phyloP scores from a whole-genome alignment of 2,888 invertebrate genomes.

The Gymnosoma rotundatum region DNA sequence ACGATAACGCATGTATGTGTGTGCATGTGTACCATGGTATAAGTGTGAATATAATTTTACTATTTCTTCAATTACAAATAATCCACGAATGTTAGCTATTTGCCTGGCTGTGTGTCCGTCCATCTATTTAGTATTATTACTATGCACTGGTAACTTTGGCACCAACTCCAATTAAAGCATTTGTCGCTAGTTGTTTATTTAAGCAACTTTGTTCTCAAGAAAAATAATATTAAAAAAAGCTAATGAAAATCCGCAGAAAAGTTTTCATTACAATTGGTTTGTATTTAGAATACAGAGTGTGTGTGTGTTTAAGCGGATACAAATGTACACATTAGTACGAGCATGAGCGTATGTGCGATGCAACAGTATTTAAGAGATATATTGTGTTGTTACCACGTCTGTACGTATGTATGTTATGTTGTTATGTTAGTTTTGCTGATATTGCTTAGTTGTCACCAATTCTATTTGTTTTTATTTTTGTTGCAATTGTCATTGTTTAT shows the following conservation, averaged over 20 bases:
- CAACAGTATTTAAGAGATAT: constrained; percentile 34
- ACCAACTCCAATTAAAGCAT: constrained; percentile 74
- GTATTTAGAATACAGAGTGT: not conserved
- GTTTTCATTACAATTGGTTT: constrained; percentile 39
- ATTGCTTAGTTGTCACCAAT: constrained; percentile 35
- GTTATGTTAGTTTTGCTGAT: constrained; percentile 38
- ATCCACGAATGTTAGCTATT: constrained; percentile 41
- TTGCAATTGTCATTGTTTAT: constrained; percentile 63
- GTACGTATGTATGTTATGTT: constrained; percentile 34
- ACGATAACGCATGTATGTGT: no score
- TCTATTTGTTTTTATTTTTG: constrained; percentile 28
- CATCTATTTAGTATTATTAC: not conserved
- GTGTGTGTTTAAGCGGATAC: constrained; percentile 10
- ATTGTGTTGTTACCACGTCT: constrained; percentile 13
- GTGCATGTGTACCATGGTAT: not conserved
- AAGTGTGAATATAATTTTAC: constrained; percentile 61
- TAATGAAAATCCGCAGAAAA: constrained; percentile 57
- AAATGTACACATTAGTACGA: not conserved
- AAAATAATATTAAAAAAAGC: constrained; percentile 38
- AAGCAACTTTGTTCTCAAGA: constrained; percentile 54
- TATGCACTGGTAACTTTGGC: constrained; percentile 64
- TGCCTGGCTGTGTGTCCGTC: not conserved
- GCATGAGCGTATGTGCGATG: constrained; percentile 16
- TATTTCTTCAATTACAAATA: constrained; percentile 55
- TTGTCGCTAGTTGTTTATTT: constrained; percentile 71